Evolutionary conservation across 2,113 vertebrate species (phyloP).

Genomic region (Leptocoma aspasia): DNA sequence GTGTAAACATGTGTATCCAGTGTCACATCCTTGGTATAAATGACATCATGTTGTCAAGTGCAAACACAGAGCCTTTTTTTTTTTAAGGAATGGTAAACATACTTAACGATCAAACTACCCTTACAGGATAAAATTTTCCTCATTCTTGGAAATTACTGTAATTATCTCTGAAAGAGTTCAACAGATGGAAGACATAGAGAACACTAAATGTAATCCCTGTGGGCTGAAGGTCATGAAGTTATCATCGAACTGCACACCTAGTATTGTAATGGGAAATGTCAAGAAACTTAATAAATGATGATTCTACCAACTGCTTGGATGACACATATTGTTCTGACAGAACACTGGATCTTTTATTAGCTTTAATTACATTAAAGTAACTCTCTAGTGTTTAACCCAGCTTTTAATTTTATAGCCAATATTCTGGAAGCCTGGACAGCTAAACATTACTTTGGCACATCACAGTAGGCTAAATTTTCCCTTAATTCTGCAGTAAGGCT

Average conservation of each 20-base stretch:
- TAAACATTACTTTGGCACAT: neutral
- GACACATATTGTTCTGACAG: neutral
- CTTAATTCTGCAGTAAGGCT: neutral
- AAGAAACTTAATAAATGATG: neutral
- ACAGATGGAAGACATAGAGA: neutral
- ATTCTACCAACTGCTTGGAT: neutral
- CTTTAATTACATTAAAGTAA: slow-evolving; percentile 21
- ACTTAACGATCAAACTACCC: neutral
- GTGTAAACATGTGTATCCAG: neutral
- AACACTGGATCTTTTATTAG: slow-evolving; percentile 1
- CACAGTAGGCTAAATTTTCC: neutral
- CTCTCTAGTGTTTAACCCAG: neutral
- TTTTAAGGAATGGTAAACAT: neutral
- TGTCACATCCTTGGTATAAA: neutral
- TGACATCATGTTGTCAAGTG: neutral
- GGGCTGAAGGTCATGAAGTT: neutral
- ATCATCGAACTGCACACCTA: neutral
- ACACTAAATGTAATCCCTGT: neutral
- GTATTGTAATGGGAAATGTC: neutral
- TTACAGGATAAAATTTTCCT: neutral
- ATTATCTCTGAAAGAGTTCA: neutral
- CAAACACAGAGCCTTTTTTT: neutral
- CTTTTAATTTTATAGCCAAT: slow-evolving; percentile 43
- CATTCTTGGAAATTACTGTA: neutral
- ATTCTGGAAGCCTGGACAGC: neutral